Evolutionary conservation across 1,140 invertebrate species (phyloP), one percentile per base, ranked within the genome.

Genomic region (Drusus annulatus): DNA sequence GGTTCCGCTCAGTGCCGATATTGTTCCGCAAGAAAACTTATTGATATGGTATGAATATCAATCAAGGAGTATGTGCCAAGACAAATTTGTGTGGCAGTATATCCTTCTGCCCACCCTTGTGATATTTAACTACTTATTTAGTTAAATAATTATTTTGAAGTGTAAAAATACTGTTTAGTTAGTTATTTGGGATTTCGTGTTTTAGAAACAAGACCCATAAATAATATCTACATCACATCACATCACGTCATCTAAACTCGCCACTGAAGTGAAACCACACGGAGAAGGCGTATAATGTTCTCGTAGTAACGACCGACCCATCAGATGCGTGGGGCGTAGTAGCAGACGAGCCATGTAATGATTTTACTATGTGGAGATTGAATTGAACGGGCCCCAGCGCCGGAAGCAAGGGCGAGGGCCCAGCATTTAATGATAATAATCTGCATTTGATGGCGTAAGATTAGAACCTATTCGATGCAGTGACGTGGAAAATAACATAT

Each of bases 401-500:
- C 68, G 68, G 68, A 71, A 71, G 50, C 68, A 17, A n/a, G n/a
- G n/a, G n/a, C n/a, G n/a, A 15, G 63, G 28, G 65, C 65, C 17
- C 45, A 50, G 16, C 21, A 71, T 51, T 50, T 15, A 65, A 31
- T 65, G 16, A 19, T 8, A 54, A 71, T 52, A 16, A 17, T 69
- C 17, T 51, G 51, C 19, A 51, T 60, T 60, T 60, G 58, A 60
- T 60, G 19, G 58, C 7, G 25, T 31, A 68, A 68, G 25, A 36
- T 68, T 25, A 31, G 17, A n/a, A n/a, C n/a, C n/a, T n/a, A 31
- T 25, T 19, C 19, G 4, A 21, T 23, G 68, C 68, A 71, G 68
- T 71, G 68, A 50, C 45, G 68, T 50, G 68, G 45, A 21, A 71
- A 71, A 71, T 71, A 71, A 71, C 68, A 71, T 13, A 5, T 8